These are phyloP conservation scores for Malthinus flaveolus DNA, from an alignment of 2,888 invertebrate species.

Conservation along the genomic window DNA sequence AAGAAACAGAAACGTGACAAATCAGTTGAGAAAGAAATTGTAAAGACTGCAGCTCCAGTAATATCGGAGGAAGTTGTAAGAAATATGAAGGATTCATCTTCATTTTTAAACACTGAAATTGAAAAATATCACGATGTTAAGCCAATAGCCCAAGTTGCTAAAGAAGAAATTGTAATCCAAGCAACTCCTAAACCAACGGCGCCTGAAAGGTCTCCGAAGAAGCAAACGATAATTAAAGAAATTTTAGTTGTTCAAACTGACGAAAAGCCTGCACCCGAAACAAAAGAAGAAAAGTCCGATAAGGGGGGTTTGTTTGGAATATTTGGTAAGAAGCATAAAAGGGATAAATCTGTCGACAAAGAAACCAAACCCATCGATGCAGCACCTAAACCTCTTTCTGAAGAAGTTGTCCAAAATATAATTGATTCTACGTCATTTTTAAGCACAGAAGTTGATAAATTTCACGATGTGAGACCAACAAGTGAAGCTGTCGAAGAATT, in stretches of 20 bases:
- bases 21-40: neutral
- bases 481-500: neutral
- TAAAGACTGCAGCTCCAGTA: neutral
- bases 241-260: neutral
- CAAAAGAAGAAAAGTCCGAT: neutral
- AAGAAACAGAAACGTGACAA: no score
- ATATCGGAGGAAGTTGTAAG: neutral
- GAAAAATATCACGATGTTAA: slow-evolving; percentile 43
- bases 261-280: no score
- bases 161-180: neutral
- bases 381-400: neutral
- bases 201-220: no score
- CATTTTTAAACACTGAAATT: slow-evolving; percentile 43
- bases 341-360: neutral
- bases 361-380: neutral
- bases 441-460: slow-evolving; percentile 32
- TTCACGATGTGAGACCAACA: slow-evolving; percentile 30
- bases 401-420: slow-evolving; percentile 18
- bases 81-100: neutral
- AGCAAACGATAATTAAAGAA: no score
- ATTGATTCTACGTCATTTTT: slow-evolving; percentile 33
- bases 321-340: slow-evolving; percentile 20
- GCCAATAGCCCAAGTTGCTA: slow-evolving; percentile 17
- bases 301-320: neutral
- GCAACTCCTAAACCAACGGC: no score